Conservation (phyloP, 2,113 vertebrate genomes). For the Octodon degus region DNA sequence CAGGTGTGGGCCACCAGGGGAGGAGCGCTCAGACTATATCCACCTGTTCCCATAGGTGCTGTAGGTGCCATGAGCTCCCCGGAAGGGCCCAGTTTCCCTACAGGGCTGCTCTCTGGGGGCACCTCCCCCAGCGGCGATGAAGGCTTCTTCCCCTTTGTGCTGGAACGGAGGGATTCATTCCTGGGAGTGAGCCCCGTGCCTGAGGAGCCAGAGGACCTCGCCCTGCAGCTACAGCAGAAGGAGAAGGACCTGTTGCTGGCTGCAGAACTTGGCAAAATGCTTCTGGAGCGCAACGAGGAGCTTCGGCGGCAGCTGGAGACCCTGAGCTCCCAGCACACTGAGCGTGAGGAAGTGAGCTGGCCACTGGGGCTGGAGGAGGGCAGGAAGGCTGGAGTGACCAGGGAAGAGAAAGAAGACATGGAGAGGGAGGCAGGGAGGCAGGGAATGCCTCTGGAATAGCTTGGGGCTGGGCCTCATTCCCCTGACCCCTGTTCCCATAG, state of each 20-base stretch:
- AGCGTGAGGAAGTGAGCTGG: constrained; percentile 82
- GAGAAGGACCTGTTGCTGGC: constrained; percentile 85
- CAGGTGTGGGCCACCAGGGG: not conserved
- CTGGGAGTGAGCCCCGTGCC: constrained; percentile 70
- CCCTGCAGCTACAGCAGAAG: constrained; percentile 82
- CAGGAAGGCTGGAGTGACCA: not conserved
- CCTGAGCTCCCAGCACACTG: constrained; percentile 73
- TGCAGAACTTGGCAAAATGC: constrained; percentile 84
- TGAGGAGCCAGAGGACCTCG: constrained; percentile 76
- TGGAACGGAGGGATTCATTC: constrained; percentile 79
- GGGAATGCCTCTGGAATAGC: not conserved
- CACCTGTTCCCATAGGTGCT: constrained; percentile 40
- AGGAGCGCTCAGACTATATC: not conserved
- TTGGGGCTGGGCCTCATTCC: not conserved
- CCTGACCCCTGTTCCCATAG: too few relatives aligned
- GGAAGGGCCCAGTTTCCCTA: constrained; percentile 39
- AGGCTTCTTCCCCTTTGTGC: constrained; percentile 83
- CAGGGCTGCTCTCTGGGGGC: constrained; percentile 68
- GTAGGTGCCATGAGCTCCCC: constrained; percentile 72
- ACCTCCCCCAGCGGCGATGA: constrained; percentile 79
- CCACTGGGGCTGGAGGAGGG: not conserved
- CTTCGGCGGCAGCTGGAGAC: constrained; percentile 77
- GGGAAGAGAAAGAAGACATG: not conserved
- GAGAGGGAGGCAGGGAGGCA: not conserved
- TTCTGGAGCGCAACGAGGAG: constrained; percentile 84